A percentile compares a stretch with the other conserved stretches of the same genome.
These are phyloP conservation scores for Herpailurus yagouaroundi DNA, from an alignment of 2,113 vertebrate species.

Conservation along the genomic window DNA sequence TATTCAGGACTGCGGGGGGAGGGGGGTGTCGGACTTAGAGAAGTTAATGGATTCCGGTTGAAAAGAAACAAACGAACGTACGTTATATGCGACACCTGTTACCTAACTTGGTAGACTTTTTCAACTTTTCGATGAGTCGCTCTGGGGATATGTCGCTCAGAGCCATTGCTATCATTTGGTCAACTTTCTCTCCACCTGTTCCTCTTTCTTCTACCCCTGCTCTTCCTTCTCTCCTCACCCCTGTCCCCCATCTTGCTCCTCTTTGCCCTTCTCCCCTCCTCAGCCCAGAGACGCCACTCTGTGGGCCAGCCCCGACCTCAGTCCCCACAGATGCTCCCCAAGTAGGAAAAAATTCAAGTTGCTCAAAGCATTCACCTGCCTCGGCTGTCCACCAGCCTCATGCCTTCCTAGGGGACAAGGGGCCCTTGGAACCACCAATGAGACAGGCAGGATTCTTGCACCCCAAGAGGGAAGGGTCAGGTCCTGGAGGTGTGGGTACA, in stretches of 20 bases:
- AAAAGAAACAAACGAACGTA: not conserved
- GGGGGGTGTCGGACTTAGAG: too few species aligned
- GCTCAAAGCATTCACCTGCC: not conserved
- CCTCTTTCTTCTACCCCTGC: not conserved
- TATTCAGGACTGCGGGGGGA: not conserved
- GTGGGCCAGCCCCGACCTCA: not conserved
- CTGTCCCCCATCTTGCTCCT: rapidly evolving
- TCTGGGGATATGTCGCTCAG: not conserved
- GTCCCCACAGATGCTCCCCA: rapidly evolving
- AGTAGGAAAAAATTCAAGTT: not conserved
- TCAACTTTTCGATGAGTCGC: not conserved
- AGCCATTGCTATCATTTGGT: rapidly evolving
- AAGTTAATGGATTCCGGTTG: not conserved
- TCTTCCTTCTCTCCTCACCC: not conserved
- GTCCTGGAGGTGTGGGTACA: not conserved
- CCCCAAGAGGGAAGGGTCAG: not conserved
- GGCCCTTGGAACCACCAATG: not conserved
- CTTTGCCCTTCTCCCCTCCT: too few species aligned
- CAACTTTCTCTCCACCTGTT: not conserved
- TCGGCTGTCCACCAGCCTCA: not conserved
- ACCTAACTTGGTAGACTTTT: not conserved
- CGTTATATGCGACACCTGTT: too few species aligned
- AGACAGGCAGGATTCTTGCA: not conserved
- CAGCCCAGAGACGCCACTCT: not conserved
- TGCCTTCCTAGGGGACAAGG: not conserved